Base-by-base conservation (phyloP, 2,888 invertebrate species). In the Papilio elwesi region DNA sequence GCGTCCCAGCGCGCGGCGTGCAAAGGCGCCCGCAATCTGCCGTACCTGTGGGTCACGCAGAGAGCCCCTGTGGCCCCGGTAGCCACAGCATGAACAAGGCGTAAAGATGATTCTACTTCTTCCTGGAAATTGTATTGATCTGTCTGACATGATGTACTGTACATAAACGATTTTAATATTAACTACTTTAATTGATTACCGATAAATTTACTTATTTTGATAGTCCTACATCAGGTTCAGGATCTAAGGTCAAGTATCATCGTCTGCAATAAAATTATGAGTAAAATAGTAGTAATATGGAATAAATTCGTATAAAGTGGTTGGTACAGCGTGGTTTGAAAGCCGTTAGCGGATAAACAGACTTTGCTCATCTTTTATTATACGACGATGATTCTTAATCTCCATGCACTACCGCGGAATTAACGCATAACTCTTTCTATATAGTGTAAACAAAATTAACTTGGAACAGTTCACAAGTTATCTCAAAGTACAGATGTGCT, bases 31-130 rank as follows among this genome's bases (percentile, higher is more conserved):
- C 95, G 94, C 75, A 97, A 93, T 16, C 96, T 94, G 69, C 95
- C 95, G 90, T 95, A 96, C 36, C 95, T 94, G 81, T 96, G 95
- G 8, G 96, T 96, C 76, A 96, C 95, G 87, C 97, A 97, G 73
- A 97, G 88, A 13, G 95, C 94, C 12, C 97, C 97, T 73, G 96
- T 94, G 77, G 96, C 96, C 78, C 95, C 95, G 12, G 95, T 95
- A 52, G 96, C 95, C 78, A 97, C 96, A 77, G 96, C 96, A 89
- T 97, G 96, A 79, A 97, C 96, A 75, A 96, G 94, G 76, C 96
- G 95, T 80, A 97, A 89, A 3, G 96, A 96, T 59, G 95, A 94
- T 82, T 96, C 96, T 81, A 96, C 89, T 83, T 95, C 94, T 82
- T 95, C 94, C 95, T 95, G 70, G 1, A 71, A 74, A 48, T 36